Conservation (phyloP, 2,113 vertebrate genomes). For the Acrocephalus arundinaceus region DNA sequence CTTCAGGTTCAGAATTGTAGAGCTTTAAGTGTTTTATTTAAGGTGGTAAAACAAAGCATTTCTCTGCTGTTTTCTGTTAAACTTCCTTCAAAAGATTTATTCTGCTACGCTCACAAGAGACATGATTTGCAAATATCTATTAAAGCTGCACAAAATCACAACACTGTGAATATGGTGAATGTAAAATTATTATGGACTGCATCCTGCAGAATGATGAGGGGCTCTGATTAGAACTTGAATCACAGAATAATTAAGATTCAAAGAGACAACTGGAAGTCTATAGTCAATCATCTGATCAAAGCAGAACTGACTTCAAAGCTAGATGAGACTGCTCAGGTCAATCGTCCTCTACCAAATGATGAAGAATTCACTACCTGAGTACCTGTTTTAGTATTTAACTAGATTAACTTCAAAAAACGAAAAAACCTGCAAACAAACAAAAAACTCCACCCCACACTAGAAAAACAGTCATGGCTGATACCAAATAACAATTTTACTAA, state of each 20-base stretch:
- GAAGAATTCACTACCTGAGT: not conserved
- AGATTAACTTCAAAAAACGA: not conserved
- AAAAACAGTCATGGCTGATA: not conserved
- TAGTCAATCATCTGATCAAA: not conserved
- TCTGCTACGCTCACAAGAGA: not conserved
- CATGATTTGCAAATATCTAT: not conserved
- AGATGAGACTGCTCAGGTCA: not conserved
- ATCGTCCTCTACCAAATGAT: not conserved
- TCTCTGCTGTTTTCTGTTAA: not conserved
- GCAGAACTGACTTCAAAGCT: not conserved
- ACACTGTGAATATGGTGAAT: not conserved
- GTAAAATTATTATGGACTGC: not conserved
- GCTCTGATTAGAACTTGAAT: not conserved
- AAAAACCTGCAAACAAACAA: not conserved
- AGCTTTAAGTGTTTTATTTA: not conserved
- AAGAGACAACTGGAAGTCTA: not conserved
- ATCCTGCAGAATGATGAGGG: not conserved
- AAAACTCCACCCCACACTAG: accelerated
- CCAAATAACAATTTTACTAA: not conserved
- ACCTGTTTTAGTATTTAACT: not conserved
- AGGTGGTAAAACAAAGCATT: not conserved
- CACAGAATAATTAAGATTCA: not conserved
- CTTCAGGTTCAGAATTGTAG: not conserved
- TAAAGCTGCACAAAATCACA: not conserved
- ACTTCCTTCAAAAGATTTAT: not conserved